Percentiles rank a stretch among this genome's conserved stretches.
These are phyloP conservation scores for Pararge aegeria DNA, from an alignment of 1,140 invertebrate species.

Conservation along the genomic window DNA sequence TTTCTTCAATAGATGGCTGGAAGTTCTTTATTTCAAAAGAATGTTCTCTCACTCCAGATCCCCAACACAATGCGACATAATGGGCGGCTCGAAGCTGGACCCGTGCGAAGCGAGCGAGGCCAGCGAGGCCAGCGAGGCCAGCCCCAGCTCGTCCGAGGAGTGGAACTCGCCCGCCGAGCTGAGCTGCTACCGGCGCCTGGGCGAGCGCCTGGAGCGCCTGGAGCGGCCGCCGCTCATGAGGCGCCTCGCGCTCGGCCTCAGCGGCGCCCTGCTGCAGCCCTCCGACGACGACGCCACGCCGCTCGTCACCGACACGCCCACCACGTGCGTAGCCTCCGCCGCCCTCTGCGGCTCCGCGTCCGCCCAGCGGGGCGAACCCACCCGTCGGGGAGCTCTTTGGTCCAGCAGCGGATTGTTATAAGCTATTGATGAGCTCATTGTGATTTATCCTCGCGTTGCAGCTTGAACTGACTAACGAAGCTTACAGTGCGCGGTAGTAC, in stretches of 20 bases:
- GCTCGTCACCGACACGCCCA: conserved; percentile 74
- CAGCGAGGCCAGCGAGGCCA: conserved; percentile 79
- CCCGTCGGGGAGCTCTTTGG: too few species aligned
- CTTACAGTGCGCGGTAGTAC: too few species aligned
- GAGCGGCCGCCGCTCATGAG: conserved; percentile 92
- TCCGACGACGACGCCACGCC: conserved; percentile 78
- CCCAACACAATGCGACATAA: conserved; percentile 73
- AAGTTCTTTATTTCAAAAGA: too few species aligned
- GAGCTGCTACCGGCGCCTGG: conserved; percentile 90
- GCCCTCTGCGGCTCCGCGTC: too few species aligned
- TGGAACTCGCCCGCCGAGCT: conserved; percentile 93
- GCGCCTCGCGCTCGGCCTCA: conserved; percentile 86
- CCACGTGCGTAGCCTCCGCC: conserved; percentile 60
- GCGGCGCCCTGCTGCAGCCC: conserved; percentile 73
- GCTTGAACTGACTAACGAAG: too few species aligned
- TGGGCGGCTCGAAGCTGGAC: conserved; percentile 48
- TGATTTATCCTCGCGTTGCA: too few species aligned
- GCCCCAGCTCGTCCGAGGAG: conserved; percentile 90
- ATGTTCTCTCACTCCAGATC: too few species aligned
- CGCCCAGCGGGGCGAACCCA: too few species aligned
- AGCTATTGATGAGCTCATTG: too few species aligned
- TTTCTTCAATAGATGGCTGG: too few species aligned
- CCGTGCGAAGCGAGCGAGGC: conserved; percentile 79
- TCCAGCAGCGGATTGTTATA: too few species aligned
- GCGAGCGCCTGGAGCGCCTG: conserved; percentile 89